Base-by-base conservation (phyloP, 1,140 invertebrate genomes). In the Chrysoperla carnea region DNA sequence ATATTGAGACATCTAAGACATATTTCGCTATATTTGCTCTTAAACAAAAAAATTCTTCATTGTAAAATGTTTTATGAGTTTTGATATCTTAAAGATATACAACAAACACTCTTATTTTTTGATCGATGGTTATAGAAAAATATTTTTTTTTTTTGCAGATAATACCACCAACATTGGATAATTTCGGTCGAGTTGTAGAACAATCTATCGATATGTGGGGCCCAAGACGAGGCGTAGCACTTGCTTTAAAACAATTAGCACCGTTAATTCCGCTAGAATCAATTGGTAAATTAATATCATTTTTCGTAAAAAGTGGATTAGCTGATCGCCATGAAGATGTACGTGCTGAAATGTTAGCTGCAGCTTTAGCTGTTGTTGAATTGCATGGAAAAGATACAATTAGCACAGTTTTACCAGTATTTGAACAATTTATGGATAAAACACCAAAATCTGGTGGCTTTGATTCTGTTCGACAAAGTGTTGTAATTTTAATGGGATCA, bases 401-500 rank as follows among this genome's bases (percentile, higher is more conserved):
- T 1, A 69, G 72, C 48, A 76, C 73, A 14, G 66, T 95, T 41
- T 62, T 95, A 27, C 86, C 87, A 0, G 78, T 92, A 8, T 91
- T 96, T 59, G 87, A 94, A 58, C 72, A 84, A 27, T 90, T 92
- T 55, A 74, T 93, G 57, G 84, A 92, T 53, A 83, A 83, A 58
- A 86, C 88, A 5, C 86, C 87, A 8, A 84, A 91, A 57, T 87
- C 81, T 1, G 79, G 84, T n/a, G 78, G 77, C 46, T 93, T 78
- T 60, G 95, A 99, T 67, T 80, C 83, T 6, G 84, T 94, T 23
- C 75, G 94, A 35, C 90, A 97, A 58, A 87, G 89, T 50, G 89
- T 98, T 35, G 89, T 99, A 28, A 85, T 99, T 53, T 67, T 99
- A 7, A 93, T 99, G 83, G 95, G 95, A 11, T 91, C 84, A 0